A percentile compares a stretch with the other conserved stretches of the same genome.
phyloP scores from a whole-genome alignment of 2,888 invertebrate species.

The Oxyteleia sp. region DNA sequence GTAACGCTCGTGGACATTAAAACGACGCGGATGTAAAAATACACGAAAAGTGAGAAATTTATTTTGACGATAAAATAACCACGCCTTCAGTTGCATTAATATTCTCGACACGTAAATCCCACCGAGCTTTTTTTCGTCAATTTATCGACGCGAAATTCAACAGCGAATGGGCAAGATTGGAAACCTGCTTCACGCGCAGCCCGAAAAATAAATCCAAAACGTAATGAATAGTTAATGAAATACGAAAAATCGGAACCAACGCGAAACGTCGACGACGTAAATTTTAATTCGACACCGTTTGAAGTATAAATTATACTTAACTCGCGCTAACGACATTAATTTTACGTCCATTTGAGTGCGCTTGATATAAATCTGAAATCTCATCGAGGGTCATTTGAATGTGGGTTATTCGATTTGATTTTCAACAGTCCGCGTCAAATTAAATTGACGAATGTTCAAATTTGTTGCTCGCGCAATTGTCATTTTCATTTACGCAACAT shows the following conservation, averaged over 20 bases:
- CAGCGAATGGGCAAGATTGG: slow-evolving; percentile 38
- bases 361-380: slow-evolving; percentile 2
- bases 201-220: slow-evolving; percentile 50
- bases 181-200: slow-evolving; percentile 37
- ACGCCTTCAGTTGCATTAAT: slow-evolving; percentile 62
- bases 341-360: slow-evolving; percentile 37
- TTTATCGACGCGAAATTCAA: slow-evolving; percentile 47
- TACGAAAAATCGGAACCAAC: slow-evolving; percentile 36
- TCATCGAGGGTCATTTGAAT: neutral
- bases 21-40: slow-evolving; percentile 56
- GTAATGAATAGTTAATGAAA: slow-evolving; percentile 58
- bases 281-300: slow-evolving; percentile 46
- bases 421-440: neutral
- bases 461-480: no score
- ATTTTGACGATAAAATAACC: slow-evolving; percentile 55
- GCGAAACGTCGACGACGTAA: slow-evolving; percentile 13
- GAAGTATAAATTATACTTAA: slow-evolving; percentile 50
- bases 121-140: slow-evolving; percentile 59
- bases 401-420: neutral
- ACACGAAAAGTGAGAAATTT: slow-evolving; percentile 56
- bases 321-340: slow-evolving; percentile 45
- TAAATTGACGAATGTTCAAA: no score
- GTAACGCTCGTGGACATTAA: slow-evolving; percentile 34
- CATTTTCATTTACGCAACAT: no score
- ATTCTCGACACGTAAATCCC: slow-evolving; percentile 57